Evolutionary conservation across 2,888 invertebrate species (phyloP).

Genomic region (Drosophila greeni): DNA sequence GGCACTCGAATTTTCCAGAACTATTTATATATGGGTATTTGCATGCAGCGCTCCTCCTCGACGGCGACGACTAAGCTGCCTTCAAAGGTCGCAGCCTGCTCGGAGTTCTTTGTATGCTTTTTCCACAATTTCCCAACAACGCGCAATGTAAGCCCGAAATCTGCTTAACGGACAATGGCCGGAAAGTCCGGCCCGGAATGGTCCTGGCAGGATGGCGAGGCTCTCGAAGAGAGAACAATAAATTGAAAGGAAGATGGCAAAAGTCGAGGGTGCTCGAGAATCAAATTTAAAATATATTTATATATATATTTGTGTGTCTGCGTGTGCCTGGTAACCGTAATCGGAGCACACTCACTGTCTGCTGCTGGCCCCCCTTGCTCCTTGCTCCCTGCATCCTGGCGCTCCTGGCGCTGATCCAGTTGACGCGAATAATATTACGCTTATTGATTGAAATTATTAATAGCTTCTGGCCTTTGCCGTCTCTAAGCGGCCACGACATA

Average conservation of each 20-base stretch:
- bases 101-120: constrained; percentile 18
- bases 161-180: constrained; percentile 34
- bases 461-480: constrained; percentile 40
- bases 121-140: constrained; percentile 29
- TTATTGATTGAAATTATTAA: constrained; percentile 48
- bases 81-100: constrained; percentile 13
- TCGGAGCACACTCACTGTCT: constrained; percentile 30
- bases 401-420: constrained; percentile 26
- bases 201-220: constrained; percentile 7
- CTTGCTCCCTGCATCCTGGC: constrained; percentile 8
- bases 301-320: constrained; percentile 5
- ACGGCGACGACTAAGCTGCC: constrained; percentile 24
- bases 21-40: constrained; percentile 23
- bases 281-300: constrained; percentile 38
- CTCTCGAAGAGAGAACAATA: constrained; percentile 27
- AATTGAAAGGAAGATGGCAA: constrained; percentile 33
- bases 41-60: constrained; percentile 15
- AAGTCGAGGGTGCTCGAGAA: constrained; percentile 33
- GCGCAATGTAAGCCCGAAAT: constrained; percentile 36
- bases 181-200: constrained; percentile 27
- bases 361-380: constrained; percentile 2
- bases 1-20: constrained; percentile 6
- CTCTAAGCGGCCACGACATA: constrained; percentile 25
- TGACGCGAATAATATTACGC: constrained; percentile 41
- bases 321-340: constrained; percentile 32